Evolutionary conservation across 1,140 invertebrate genomes (phyloP), one percentile per base, ranked within the genome.

Genomic region (Pseudomyrmex cubaensis): DNA sequence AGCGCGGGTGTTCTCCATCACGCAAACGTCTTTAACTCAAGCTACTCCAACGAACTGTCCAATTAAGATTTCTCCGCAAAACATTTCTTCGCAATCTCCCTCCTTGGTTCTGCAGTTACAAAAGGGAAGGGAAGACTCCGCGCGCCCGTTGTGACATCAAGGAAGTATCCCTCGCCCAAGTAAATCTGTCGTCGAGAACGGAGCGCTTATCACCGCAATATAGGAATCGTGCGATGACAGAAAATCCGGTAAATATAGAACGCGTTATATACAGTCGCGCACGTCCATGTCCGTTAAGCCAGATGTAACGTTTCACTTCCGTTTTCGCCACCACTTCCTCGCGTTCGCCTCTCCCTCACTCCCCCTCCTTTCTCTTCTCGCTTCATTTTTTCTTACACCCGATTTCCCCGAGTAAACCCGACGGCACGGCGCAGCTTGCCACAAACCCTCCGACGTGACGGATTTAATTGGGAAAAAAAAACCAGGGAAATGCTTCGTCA

Each of bases 241-340:
- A 75, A 35, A 89, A 90, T 87, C 44, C 84, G 82, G 54, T 90
- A 90, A 90, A 90, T 90, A 90, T 90, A 90, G 89, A 86, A 83
- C 84, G 63, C 54, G 44, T 52, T 61, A 50, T 78, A 78, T 46
- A 70, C 66, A 22, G 54, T 52, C 78, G 52, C 62, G 48, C 35
- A 35, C 80, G 83, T 85, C 80, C 50, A 75, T 48, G 75, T 44
- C 84, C 75, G 85, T 90, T 90, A 90, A 90, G 83, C 91, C 91
- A 92, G 91, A 92, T 92, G 91, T 90, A 91, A 92, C 90, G 89
- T 90, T 90, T 92, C 90, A 89, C 90, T 92, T 92, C 90, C 91
- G 91, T 90, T 91, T 88, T 83, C 73, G 15, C 48, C 74, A 61
- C 48, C 73, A 17, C 22, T 64, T 72, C 50, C 5, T 35, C 35